Base-by-base conservation (phyloP, 2,113 vertebrate species). In the Atherinomorus stipes region DNA sequence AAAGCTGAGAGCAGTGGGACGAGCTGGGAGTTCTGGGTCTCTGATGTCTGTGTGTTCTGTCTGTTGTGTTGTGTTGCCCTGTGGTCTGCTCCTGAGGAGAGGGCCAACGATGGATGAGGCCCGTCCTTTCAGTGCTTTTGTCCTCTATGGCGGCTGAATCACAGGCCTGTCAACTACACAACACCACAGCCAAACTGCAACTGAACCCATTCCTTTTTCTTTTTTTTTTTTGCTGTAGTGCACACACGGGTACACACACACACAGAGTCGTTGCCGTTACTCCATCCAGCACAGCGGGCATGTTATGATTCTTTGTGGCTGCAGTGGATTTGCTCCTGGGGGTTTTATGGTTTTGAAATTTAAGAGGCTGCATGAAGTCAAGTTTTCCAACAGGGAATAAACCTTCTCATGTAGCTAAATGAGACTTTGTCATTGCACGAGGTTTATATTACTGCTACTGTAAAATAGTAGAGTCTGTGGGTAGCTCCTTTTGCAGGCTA, bases 21-120 rank as follows among this genome's bases (percentile, higher is more conserved):
- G 26, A 76, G 79, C 77, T 85, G 84, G 87, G 89, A 90, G 86
- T 86, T 89, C 74, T 83, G 66, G 53, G 76, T 75, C 84, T 90
- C 85, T 88, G 85, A 86, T 84, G 81, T 85, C 70, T 83, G 78
- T 87, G 88, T 88, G 86, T 88, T 88, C 73, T 74, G 87, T 76
- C 82, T 81, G 78, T 70, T 86, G 58, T 45, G 67, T 53, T 45
- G 66, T 16, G 76, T 80, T 83, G 85, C 85, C 87, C 88, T 71
- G 83, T 86, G 85, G 74, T 89, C 78, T 25, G 26, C 62, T 89
- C 81, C 81, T 70, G 66, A 71, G 67, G 76, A 83, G 80, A 60
- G 69, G 83, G 81, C 74, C 76, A 66, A 68, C 83, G 74, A 86
- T 85, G 79, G 87, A 90, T 91, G 87, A 85, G 81, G 77, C 70